Evolutionary conservation across 2,888 invertebrate species (phyloP).

Genomic region (Melolontha melolontha): DNA sequence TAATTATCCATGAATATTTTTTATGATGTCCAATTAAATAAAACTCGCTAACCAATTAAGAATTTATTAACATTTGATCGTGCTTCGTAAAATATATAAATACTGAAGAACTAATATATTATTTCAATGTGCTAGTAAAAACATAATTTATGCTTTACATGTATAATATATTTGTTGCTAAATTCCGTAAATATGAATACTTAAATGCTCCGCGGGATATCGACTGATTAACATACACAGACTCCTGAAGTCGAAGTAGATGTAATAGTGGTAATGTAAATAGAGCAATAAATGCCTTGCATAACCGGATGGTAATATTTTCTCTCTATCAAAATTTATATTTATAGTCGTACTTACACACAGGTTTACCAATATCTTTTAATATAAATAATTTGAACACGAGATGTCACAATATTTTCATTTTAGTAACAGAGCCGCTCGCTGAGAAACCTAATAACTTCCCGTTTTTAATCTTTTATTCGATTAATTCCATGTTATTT

Average conservation of each 20-base stretch:
- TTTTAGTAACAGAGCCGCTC: slow-evolving; percentile 35
- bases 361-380: slow-evolving; percentile 29
- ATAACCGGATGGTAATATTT: slow-evolving; percentile 33
- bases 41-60: too few relatives aligned
- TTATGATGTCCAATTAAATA: too few relatives aligned
- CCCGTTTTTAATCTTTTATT: slow-evolving; percentile 43
- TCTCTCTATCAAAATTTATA: slow-evolving; percentile 31
- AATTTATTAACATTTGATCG: too few relatives aligned
- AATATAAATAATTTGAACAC: slow-evolving; percentile 29
- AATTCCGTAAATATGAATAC: slow-evolving; percentile 33
- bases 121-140: too few relatives aligned
- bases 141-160: too few relatives aligned
- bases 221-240: slow-evolving; percentile 29
- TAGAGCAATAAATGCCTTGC: slow-evolving; percentile 36
- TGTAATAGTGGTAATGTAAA: slow-evolving; percentile 29
- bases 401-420: slow-evolving; percentile 42
- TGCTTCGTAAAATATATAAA: too few relatives aligned
- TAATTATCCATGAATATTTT: too few relatives aligned
- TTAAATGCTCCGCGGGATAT: slow-evolving; percentile 20
- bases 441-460: slow-evolving; percentile 44
- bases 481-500: slow-evolving; percentile 42
- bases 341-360: slow-evolving; percentile 23
- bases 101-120: too few relatives aligned
- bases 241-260: slow-evolving; percentile 18
- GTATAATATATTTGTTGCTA: slow-evolving; percentile 1